Percentiles rank a stretch among this genome's conserved stretches.
phyloP scores from a whole-genome alignment of 2,888 invertebrate genomes.

The Colostygia pectinataria region DNA sequence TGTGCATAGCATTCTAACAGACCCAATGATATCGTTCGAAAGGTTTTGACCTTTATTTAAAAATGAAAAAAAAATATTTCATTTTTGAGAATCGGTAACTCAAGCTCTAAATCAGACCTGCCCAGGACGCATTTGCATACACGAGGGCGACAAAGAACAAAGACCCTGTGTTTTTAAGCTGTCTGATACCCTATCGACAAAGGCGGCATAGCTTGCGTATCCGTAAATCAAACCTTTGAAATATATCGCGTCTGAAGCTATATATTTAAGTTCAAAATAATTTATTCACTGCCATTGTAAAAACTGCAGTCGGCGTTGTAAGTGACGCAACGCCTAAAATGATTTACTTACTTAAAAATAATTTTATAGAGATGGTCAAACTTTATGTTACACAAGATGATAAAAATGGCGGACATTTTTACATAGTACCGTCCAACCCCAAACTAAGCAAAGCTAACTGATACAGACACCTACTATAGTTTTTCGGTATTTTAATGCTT shows the following conservation, averaged over 20 bases:
- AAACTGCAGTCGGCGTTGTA: constrained; percentile 23
- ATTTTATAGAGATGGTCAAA: too few relatives aligned
- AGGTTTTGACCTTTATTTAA: too few relatives aligned
- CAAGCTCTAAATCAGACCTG: constrained; percentile 68
- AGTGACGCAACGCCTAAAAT: constrained; percentile 9
- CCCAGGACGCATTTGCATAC: constrained; percentile 70
- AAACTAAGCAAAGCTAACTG: too few relatives aligned
- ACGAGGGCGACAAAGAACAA: constrained; percentile 79
- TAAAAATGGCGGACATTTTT: too few relatives aligned
- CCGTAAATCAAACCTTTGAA: constrained; percentile 58
- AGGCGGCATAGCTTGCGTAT: constrained; percentile 44
- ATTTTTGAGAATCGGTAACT: constrained; percentile 66
- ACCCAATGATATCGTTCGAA: too few relatives aligned
- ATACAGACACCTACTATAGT: too few relatives aligned
- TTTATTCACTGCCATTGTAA: constrained; percentile 32
- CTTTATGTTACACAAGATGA: too few relatives aligned
- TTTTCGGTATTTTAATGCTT: too few relatives aligned
- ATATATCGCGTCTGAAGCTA: constrained; percentile 41
- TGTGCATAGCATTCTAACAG: too few relatives aligned
- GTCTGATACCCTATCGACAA: constrained; percentile 67
- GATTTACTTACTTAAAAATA: constrained; percentile 5
- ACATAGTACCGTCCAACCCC: too few relatives aligned
- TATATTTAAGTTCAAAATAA: constrained; percentile 36
- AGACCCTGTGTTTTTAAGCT: constrained; percentile 49
- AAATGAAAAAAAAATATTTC: constrained; percentile 34